Base-by-base conservation (phyloP, 2,797 vertebrate species). In the Oceanodroma leucorhoa region DNA sequence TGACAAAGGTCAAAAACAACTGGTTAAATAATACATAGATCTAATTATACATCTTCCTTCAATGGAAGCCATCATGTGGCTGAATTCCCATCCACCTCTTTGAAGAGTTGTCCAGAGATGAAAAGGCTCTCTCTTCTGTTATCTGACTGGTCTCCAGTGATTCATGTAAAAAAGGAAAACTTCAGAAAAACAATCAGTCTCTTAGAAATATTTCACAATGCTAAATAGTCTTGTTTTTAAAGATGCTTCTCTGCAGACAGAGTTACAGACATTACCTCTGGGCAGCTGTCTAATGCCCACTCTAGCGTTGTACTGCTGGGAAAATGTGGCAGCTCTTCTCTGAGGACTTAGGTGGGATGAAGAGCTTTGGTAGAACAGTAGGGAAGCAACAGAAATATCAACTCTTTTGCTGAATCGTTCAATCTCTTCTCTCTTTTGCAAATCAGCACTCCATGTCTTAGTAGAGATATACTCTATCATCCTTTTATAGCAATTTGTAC, bases 11-110 rank as follows among this genome's bases (percentile, higher is more conserved):
- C 90, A 92, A 75, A 93, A 79, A 12, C 0, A 38, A 48, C 43
- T 78, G 34, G 11, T 67, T 45, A 73, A 93, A 46, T 78, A 87
- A 77, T 46, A 94, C 53, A 92, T 67, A 80, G 90, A 62, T 73
- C 57, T 80, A 75, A 90, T 76, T 95, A 78, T 94, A 72, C 34
- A 41, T 80, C 16, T 76, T 83, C 14, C 57, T 72, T 82, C 53
- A 93, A 8, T 65, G 32, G 24, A 95, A 95, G 29, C 8, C 46
- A 62, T 76, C 88, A 89, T 87, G 83, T 83, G 76, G 62, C 66
- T 73, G 32, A 43, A 85, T 93, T 96, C 79, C 70, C 84, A 77
- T 92, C 82, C 55, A 93, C 30, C 41, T 70, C 91, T 96, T 89
- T 93, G 84, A 95, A 93, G 53, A 69, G 60, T 3, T 77, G n/a